A percentile compares a stretch with the other conserved stretches of the same genome.
Conservation (phyloP, 2,797 vertebrate genomes). For the Rhodeus uyekii region DNA sequence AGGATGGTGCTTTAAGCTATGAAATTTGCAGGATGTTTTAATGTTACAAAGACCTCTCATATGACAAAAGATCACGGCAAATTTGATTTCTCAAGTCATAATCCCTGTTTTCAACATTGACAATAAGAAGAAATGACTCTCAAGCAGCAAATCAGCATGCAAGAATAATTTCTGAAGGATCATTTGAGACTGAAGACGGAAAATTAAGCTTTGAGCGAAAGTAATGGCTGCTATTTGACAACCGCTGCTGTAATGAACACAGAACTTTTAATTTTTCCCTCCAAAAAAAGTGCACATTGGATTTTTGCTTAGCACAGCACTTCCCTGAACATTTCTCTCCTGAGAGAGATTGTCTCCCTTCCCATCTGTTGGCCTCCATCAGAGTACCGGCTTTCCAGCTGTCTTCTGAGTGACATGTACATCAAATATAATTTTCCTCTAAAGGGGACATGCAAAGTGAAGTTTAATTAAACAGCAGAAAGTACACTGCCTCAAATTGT, state of each 20-base stretch:
- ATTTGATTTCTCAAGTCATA: too few species aligned
- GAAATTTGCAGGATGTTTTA: too few species aligned
- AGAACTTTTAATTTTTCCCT: constrained; percentile 43
- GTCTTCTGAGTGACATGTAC: constrained; percentile 56
- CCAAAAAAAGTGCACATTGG: constrained; percentile 64
- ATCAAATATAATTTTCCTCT: constrained; percentile 59
- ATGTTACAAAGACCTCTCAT: too few species aligned
- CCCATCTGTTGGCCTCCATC: constrained; percentile 41
- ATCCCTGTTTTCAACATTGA: background rate
- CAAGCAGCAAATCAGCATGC: background rate
- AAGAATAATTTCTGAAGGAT: too few species aligned
- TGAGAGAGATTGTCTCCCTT: constrained; percentile 48
- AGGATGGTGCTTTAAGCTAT: too few species aligned
- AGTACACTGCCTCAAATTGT: background rate
- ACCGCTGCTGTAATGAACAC: background rate
- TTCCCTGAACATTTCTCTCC: constrained; percentile 52
- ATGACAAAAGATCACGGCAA: too few species aligned
- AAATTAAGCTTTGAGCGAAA: too few species aligned
- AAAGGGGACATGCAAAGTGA: constrained; percentile 41
- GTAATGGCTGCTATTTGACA: too few species aligned
- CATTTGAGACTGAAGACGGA: too few species aligned
- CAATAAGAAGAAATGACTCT: background rate
- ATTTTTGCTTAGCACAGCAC: constrained; percentile 65
- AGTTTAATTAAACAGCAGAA: constrained; percentile 37
- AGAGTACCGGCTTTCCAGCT: constrained; percentile 38